Base-by-base conservation (phyloP, 2,888 invertebrate genomes). In the Hoplodrina ambigua region DNA sequence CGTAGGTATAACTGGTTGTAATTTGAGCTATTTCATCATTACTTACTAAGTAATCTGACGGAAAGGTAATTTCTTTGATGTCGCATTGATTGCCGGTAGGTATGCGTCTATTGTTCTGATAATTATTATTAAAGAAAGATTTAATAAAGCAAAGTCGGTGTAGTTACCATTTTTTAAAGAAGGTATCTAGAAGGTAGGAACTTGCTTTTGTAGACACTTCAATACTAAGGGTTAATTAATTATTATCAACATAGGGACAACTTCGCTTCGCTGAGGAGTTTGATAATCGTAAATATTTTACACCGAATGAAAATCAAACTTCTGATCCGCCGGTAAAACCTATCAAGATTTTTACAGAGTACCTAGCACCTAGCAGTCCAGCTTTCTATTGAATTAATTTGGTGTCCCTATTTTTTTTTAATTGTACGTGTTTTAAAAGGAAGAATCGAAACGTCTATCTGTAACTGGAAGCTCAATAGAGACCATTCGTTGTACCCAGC, bases 21-120 rank as follows among this genome's bases (percentile, higher is more conserved):
- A 70, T 78, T 78, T 54, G 19, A 61, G 41, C 41, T 15, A 62
- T 78, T 60, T 46, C 25, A 71, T 46, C 33, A 71, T 78, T 71
- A 78, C 52, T 57, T 72, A 79, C 65, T 78, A 54, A 58, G 44
- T 75, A 66, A 64, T 69, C 83, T 70, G 72, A 15, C 74, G 85
- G 83, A 86, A 86, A 89, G 84, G 75, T 84, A 86, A 88, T 91
- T 87, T 89, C 80, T 88, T 78, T 89, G 87, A 89, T 89, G 79
- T 83, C 75, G 54, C 75, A 77, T 84, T 89, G 84, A 90, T 91
- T 90, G 78, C 75, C 75, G 73, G 78, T 80, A 85, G 85, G 80
- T 84, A 89, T 89, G 86, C 58, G 46, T 20, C 88, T 73, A 90
- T 91, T 91, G 89, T 91, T 88, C 77, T 66, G 62, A 69, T 80